phyloP scores from a whole-genome alignment of 2,113 vertebrate genomes.

The Boleophthalmus pectinirostris region DNA sequence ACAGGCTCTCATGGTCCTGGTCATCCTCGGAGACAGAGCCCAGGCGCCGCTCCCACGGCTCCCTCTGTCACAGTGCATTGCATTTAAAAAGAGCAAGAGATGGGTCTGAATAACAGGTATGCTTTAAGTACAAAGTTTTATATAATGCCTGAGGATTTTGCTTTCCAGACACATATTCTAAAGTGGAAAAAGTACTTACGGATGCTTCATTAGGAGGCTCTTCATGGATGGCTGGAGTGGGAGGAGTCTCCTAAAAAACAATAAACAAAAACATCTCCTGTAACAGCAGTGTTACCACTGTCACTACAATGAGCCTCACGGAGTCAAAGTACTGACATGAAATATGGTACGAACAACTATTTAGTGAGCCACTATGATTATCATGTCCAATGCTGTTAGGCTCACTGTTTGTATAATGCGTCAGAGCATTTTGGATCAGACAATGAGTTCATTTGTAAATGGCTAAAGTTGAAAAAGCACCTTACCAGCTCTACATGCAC shows the following conservation, averaged over 20 bases:
- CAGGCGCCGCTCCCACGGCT: conserved; percentile 78
- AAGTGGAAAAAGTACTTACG: conserved; percentile 64
- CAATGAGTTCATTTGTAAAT: conserved; percentile 7
- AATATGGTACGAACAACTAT: neutral
- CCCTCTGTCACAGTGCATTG: conserved; percentile 59
- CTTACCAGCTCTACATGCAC: conserved; percentile 44
- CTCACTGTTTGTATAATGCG: conserved; percentile 5
- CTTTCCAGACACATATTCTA: neutral
- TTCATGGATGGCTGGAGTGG: conserved; percentile 78
- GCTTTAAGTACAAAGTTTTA: neutral
- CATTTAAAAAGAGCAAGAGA: neutral
- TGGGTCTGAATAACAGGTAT: no score
- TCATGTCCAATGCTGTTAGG: conserved; percentile 13
- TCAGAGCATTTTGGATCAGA: conserved; percentile 6
- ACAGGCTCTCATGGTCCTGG: conserved; percentile 88
- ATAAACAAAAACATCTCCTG: conserved; percentile 38
- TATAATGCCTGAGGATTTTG: neutral
- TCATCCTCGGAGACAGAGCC: conserved; percentile 87
- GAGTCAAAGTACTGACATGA: conserved; percentile 4
- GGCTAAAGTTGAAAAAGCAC: conserved; percentile 24
- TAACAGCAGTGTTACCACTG: neutral
- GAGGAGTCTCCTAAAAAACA: conserved; percentile 75
- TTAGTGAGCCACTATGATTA: neutral
- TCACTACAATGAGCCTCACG: neutral
- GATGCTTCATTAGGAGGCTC: conserved; percentile 74